Evolutionary conservation across 23 tunicate species (phyloP), one percentile per base, ranked within the genome.

Genomic region (Diplosoma virens): DNA sequence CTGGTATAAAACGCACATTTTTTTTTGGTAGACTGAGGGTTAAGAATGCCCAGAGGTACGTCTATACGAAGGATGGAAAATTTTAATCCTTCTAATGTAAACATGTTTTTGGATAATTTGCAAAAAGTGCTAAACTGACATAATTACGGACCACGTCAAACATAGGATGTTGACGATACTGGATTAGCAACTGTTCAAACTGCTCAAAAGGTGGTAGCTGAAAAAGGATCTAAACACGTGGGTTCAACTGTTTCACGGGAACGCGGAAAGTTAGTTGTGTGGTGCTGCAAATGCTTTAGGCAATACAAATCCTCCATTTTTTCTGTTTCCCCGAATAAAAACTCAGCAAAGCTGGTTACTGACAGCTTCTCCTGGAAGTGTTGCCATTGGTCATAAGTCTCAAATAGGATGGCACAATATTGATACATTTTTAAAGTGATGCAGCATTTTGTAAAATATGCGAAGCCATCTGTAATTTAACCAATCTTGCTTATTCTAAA

Each of bases 211-310:
- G 65, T 74, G 9, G 64, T 74, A 7, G 64, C 79, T 22, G 33
- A 74, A 58, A 70, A 74, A 74, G 79, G 79, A n/a, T 26, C 36
- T 28, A 63, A 63, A 63, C 65, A 22, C 11, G 66, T 74, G 30
- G 79, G 73, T 25, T 55, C 79, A 3, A 32, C 59, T 18, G 59
- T 55, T 23, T 74, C 79, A 25, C 65, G 23, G 32, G 79, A 74
- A 47, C 32, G 65, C 18, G 79, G 79, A 22, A 7, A 48, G 73
- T 22, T 74, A 3, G 65, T 74, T 48, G 23, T 30, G 23, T 29
- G 25, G 32, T 47, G 79, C 73, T 3, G 34, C 18, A n/a, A 74
- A 74, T 55, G 73, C 79, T 31, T 24, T 52, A 6, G 32, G 79
- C 30, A 71, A 74, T 20, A 58, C 65, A 2, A 52, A 58, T 23